Percentiles rank a stretch among this genome's conserved stretches.
Evolutionary conservation across 2,113 vertebrate species (phyloP).

Genomic region (Pseudopodoces humilis): DNA sequence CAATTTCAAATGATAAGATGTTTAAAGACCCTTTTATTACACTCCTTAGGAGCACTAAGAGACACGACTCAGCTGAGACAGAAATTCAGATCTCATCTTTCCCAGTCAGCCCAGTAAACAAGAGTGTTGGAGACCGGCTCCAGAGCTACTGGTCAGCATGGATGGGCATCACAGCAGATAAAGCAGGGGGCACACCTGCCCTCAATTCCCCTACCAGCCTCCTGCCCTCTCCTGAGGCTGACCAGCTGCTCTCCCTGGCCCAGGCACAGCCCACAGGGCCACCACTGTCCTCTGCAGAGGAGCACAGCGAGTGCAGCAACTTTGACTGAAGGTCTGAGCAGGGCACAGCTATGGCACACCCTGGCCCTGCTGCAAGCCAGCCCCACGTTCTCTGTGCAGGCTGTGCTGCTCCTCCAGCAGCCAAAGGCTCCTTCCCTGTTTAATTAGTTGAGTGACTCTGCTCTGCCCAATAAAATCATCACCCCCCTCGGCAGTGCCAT

Average conservation of each 20-base stretch:
- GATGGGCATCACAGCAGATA: background rate
- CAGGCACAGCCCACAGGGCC: background rate
- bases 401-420: background rate
- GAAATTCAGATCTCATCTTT: background rate
- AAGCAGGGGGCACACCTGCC: background rate
- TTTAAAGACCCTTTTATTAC: background rate
- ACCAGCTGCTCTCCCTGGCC: background rate
- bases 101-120: background rate
- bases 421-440: background rate
- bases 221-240: rapidly evolving
- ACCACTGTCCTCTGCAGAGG: background rate
- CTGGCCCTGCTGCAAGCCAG: background rate
- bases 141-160: rapidly evolving
- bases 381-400: rapidly evolving
- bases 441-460: constrained; percentile 55
- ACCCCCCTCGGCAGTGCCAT: constrained; percentile 22
- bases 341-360: background rate
- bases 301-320: background rate
- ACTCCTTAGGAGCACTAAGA: background rate
- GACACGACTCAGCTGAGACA: rapidly evolving
- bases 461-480: constrained; percentile 48
- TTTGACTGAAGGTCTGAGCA: rapidly evolving
- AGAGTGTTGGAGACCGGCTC: no score
- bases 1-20: background rate
- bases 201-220: rapidly evolving